A percentile compares a stretch with the other conserved stretches of the same genome.
These are phyloP conservation scores for Dasysyrphus tricinctus DNA, from an alignment of 2,888 invertebrate species.

Conservation along the genomic window DNA sequence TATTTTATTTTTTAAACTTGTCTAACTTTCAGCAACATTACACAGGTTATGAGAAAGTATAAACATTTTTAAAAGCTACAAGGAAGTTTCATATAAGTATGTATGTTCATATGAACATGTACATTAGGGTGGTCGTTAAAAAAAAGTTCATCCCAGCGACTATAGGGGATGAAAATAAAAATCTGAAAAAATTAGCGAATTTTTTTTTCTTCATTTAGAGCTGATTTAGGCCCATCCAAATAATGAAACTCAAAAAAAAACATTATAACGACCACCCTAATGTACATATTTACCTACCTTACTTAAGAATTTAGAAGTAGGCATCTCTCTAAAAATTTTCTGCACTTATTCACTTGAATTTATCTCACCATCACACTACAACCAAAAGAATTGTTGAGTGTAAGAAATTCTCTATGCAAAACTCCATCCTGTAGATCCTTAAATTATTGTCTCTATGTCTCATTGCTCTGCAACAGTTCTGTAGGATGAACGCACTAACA, in stretches of 20 bases:
- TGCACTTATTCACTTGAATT: conserved; percentile 5
- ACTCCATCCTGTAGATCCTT: background rate
- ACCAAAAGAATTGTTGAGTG: background rate
- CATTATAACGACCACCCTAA: too few species aligned
- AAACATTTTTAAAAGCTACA: background rate
- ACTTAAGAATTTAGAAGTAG: background rate
- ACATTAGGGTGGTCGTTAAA: too few species aligned
- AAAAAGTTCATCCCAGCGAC: too few species aligned
- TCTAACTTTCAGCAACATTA: too few species aligned
- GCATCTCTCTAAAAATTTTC: background rate
- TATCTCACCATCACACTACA: background rate
- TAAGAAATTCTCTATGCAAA: background rate
- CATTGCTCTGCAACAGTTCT: conserved; percentile 5
- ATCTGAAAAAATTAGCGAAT: too few species aligned
- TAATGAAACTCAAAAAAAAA: too few species aligned
- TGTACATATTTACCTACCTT: background rate
- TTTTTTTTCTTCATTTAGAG: too few species aligned
- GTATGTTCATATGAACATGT: too few species aligned
- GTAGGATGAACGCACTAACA: conserved; percentile 51
- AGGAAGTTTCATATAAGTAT: background rate
- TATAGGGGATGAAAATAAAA: too few species aligned
- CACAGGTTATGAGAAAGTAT: too few species aligned
- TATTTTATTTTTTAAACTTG: too few species aligned
- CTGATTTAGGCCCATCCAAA: too few species aligned
- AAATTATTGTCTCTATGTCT: conserved; percentile 22